Conservation (phyloP, 2,888 invertebrate genomes). For the Loripinus fragilis region DNA sequence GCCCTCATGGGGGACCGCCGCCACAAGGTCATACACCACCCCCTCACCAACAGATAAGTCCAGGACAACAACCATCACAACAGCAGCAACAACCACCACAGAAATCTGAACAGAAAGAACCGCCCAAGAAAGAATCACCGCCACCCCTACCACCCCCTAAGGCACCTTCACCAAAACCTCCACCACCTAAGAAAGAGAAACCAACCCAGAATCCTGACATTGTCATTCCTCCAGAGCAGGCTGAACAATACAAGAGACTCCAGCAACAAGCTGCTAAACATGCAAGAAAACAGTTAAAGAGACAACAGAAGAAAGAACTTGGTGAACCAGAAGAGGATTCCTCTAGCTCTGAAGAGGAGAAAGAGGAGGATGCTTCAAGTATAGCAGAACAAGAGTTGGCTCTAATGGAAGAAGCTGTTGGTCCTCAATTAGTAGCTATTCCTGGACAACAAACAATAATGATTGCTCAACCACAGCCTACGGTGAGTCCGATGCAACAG, state of each 20-base stretch:
- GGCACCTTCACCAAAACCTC: constrained; percentile 76
- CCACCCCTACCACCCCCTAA: constrained; percentile 78
- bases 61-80: constrained; percentile 18
- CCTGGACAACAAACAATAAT: constrained; percentile 63
- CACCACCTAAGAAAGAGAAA: constrained; percentile 74
- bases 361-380: constrained; percentile 60
- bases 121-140: constrained; percentile 58
- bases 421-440: constrained; percentile 54
- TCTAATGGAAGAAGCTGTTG: constrained; percentile 53
- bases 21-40: constrained; percentile 46
- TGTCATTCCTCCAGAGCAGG: constrained; percentile 81
- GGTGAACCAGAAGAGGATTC: constrained; percentile 73
- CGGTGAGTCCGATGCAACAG: constrained; percentile 56
- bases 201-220: constrained; percentile 68
- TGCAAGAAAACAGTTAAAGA: constrained; percentile 89
- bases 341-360: constrained; percentile 69
- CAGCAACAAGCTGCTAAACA: constrained; percentile 90
- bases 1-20: constrained; percentile 43
- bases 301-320: constrained; percentile 85
- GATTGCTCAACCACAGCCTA: constrained; percentile 62
- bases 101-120: constrained; percentile 35
- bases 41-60: constrained; percentile 25
- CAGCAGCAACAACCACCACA: too few species aligned
- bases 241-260: constrained; percentile 78
- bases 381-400: constrained; percentile 62